Percentiles rank a stretch among this genome's conserved stretches.
phyloP scores from a whole-genome alignment of 2,113 vertebrate species.

The Leptodactylus fuscus region DNA sequence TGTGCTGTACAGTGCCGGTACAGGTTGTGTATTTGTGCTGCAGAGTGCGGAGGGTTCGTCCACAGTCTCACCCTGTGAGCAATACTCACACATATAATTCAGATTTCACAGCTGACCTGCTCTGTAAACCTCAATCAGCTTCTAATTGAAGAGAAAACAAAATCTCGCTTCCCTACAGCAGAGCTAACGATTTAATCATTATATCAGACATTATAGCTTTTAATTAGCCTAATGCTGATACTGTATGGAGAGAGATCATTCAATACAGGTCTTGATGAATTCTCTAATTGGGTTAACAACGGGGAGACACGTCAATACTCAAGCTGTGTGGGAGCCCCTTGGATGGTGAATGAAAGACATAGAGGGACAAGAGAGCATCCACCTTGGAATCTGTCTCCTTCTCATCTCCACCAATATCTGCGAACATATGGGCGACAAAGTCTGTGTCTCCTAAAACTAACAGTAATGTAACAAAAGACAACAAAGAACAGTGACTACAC shows the following conservation, averaged over 20 bases:
- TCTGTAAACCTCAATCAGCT: constrained; percentile 98
- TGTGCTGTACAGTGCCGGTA: no score
- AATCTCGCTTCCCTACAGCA: constrained; percentile 95
- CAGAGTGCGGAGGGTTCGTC: constrained; percentile 70
- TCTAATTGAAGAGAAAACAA: constrained; percentile 96
- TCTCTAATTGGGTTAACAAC: constrained; percentile 91
- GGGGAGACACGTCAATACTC: constrained; percentile 82
- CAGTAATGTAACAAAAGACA: not conserved
- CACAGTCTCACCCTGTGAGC: constrained; percentile 83
- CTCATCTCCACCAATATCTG: not conserved
- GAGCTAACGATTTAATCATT: constrained; percentile 98
- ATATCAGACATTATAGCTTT: constrained; percentile 91
- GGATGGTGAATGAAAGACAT: constrained; percentile 78
- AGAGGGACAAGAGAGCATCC: constrained; percentile 50
- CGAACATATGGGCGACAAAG: not conserved
- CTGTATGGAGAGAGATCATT: constrained; percentile 91
- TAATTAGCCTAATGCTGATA: constrained; percentile 94
- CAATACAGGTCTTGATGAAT: constrained; percentile 87
- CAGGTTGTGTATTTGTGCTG: not conserved
- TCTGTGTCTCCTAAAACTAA: not conserved
- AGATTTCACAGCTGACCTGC: constrained; percentile 99
- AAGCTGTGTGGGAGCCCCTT: constrained; percentile 78
- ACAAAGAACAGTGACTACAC: no score
- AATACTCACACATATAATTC: constrained; percentile 93
- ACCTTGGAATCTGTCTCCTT: constrained; percentile 26